Evolutionary conservation across 2,797 vertebrate genomes (phyloP), one percentile per base, ranked within the genome.

Genomic region (Cossypha dichroa): DNA sequence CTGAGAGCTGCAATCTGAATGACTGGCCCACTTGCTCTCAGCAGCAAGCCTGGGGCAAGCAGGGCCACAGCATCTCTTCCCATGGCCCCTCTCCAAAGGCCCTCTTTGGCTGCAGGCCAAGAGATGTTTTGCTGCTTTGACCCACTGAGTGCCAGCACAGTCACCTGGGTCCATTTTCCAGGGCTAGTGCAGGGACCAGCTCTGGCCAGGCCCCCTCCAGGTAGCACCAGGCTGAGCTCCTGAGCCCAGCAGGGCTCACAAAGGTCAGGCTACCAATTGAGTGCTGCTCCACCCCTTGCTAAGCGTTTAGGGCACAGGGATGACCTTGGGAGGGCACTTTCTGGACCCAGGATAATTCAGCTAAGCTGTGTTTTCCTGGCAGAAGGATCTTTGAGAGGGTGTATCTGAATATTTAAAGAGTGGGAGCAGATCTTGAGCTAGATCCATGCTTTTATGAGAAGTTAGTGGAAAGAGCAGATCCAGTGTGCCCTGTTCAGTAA

Each of bases 191-290:
- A 60, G 8, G 33, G 56, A 33, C 3, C 41, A 69, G 14, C 4
- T 76, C 25, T 49, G 45, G 66, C 33, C 49, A 74, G 48, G 7
- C 19, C 9, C 15, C 4, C 23, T 29, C 28, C 67, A 31, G 41
- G 25, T 26, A 11, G 22, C 0, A 0, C 29, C 2, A 2, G 22
- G 6, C 36, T 29, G 66, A 75, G 29, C 33, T 78, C 46, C 56
- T 58, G 72, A 80, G 55, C 23, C 15, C 28, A 49, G 36, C 13
- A 17, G 6, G 10, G 12, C 40, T 90, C 2, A 0, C 40, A 15
- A 18, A 18, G 5, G 3, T 21, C 54, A 41, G 41, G 26, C 29
- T 69, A 28, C 17, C 36, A 40, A 13, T 1, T 25, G 19, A 23
- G 26, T 1, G 1, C 11, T 60, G 62, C 23, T 17, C 45, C 10